Evolutionary conservation across 2,797 vertebrate species (phyloP), one percentile per base, ranked within the genome.

Genomic region (Cottoperca gobio): DNA sequence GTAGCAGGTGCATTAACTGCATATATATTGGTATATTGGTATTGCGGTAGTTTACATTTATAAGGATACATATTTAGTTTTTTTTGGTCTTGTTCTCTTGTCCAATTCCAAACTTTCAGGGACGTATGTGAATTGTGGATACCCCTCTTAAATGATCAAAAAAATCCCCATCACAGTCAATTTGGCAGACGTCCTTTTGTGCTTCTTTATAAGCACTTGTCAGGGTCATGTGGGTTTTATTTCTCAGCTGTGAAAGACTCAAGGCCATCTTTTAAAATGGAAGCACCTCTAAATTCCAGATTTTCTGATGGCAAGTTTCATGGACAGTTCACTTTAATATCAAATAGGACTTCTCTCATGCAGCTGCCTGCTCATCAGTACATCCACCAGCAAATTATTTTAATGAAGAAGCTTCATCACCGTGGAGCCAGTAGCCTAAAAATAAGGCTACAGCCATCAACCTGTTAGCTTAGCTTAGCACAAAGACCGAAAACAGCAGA

Each of bases 241-340:
- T 55, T 54, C 50, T 55, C 6, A 28, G n/a, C 11, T n/a, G 5
- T 45, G n/a, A 28, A 63, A 55, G 28, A 39, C 31, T 78, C 19
- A 40, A 40, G 5, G 39, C 11, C 28, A 33, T 5, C 14, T 5
- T 16, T 61, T 39, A 37, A 11, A 42, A 55, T 7, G 50, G 4
- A 43, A 42, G 50, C 21, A 19, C 53, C 16, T 6, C 40, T 55
- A n/a, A 57, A 9, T 24, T 14, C 8, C 0, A 3, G 8, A 1
- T 14, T 6, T 6, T 33, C 3, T 63, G 43, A 35, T 26, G 31
- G n/a, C 1, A 4, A 33, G 28, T 50, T 63, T 55, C 16, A 57
- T 57, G 21, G 17, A 16, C 14, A 43, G 1, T 40, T 28, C 12
- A 28, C 5, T 17, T 45, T 8, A 50, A 16, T 11, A 43, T 71